Conservation (phyloP, 2,113 vertebrate species). For the Trachemys scripta region DNA sequence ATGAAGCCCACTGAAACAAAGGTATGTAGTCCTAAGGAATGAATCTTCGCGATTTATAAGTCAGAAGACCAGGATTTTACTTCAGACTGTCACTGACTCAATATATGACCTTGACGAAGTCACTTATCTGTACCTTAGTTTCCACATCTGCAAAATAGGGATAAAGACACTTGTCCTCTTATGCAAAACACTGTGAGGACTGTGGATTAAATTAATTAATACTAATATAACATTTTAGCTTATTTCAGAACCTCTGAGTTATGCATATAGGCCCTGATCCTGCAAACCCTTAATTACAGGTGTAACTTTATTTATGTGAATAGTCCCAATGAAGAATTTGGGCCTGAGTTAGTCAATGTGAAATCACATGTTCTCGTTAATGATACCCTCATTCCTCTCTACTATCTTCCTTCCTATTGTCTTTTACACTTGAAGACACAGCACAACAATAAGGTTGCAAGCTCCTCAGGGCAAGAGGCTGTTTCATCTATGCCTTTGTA, state of each 20-base stretch:
- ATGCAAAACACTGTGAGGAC: rapidly evolving
- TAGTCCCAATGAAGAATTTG: neutral
- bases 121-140: neutral
- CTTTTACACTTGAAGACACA: neutral
- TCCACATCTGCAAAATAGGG: neutral
- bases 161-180: neutral
- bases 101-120: rapidly evolving
- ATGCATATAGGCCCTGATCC: neutral
- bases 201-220: neutral
- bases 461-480: neutral
- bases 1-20: constrained; percentile 76
- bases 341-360: rapidly evolving
- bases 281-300: neutral
- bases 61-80: neutral
- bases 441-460: neutral
- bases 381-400: rapidly evolving
- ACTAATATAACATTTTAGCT: neutral
- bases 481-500: neutral
- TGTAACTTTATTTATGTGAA: neutral
- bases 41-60: neutral
- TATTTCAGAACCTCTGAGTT: neutral
- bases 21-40: constrained; percentile 60
- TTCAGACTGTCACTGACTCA: neutral
- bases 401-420: neutral
- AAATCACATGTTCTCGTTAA: rapidly evolving